These are phyloP conservation scores for Nemurella pictetii DNA, from an alignment of 2,888 invertebrate genomes.

Conservation along the genomic window DNA sequence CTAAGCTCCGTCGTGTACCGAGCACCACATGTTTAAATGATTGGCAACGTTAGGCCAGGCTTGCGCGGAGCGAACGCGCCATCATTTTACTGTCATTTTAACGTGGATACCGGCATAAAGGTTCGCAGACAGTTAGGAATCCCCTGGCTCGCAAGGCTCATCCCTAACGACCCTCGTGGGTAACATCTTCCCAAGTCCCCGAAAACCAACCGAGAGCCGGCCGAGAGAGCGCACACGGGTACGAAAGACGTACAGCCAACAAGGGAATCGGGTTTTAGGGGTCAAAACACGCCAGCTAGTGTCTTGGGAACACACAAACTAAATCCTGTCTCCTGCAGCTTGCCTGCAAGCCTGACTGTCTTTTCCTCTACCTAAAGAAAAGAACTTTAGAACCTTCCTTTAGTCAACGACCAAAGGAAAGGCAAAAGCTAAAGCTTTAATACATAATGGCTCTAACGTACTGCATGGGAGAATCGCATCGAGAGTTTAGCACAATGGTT, in stretches of 20 bases:
- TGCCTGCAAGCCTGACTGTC: not conserved
- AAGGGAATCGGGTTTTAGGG: constrained; percentile 22
- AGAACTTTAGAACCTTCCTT: constrained; percentile 11
- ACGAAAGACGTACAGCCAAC: constrained; percentile 18
- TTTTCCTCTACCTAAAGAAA: not conserved
- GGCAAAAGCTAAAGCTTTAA: not conserved
- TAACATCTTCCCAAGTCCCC: constrained; percentile 14
- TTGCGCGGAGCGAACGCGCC: not conserved
- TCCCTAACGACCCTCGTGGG: constrained; percentile 24
- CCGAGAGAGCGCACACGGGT: not conserved
- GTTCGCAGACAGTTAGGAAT: constrained; percentile 21
- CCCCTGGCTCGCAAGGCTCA: constrained; percentile 15
- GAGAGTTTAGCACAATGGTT: not conserved
- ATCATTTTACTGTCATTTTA: not conserved
- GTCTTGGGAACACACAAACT: constrained; percentile 24
- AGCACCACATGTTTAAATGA: not conserved
- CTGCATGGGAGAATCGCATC: not conserved
- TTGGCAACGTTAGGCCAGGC: not conserved
- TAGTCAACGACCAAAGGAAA: not conserved
- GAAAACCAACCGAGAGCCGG: not conserved
- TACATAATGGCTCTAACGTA: not conserved
- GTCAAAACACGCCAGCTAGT: constrained; percentile 8
- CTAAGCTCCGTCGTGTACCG: not conserved
- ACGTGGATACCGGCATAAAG: not conserved
- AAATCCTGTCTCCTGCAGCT: not conserved